Base-by-base conservation (phyloP, 2,888 invertebrate genomes). In the Embidobia sp. region DNA sequence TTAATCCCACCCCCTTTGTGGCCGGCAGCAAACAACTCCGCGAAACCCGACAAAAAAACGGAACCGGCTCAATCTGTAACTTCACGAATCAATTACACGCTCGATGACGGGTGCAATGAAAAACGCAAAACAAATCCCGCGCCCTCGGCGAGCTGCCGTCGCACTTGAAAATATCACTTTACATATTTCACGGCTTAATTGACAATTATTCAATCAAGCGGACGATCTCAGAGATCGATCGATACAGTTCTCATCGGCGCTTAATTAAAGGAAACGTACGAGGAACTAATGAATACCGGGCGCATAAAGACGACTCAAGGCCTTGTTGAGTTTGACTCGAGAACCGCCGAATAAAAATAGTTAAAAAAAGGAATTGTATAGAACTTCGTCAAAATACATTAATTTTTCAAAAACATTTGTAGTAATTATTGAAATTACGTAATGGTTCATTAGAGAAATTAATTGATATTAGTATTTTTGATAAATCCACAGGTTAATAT, bases 201-300 rank as follows among this genome's bases (percentile, higher is more conserved):
- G 59, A 67, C 69, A 76, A 76, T 70, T 76, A 57, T 70, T 70
- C 70, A 64, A 64, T 63, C 67, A 57, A 42, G 49, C 53, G 33
- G 31, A 31, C 67, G 61, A 69, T 75, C 69, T 26, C 16, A n/a
- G 10, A 46, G 51, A 63, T 53, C 37, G 53, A 69, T 75, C 42
- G 63, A 49, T 69, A 29, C 31, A 49, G 49, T 75, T 69, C 31
- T 63, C 55, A 49, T 48, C 51, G 44, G 18, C 29, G 49, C 27
- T 63, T 69, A 75, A 75, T 75, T 61, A 63, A 55, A 75, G 29
- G 55, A 42, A 69, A 42, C 31, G 37, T 35, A 48, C 31, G 48
- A 37, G 11, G 16, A 49, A 37, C 44, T 59, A 59, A 59, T 59
- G 48, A 69, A 51, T 59, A 51, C 26, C 40, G 40, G 8, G 19